Evolutionary conservation across 2,113 vertebrate genomes (phyloP).

Genomic region (Ceyx margarethae): DNA sequence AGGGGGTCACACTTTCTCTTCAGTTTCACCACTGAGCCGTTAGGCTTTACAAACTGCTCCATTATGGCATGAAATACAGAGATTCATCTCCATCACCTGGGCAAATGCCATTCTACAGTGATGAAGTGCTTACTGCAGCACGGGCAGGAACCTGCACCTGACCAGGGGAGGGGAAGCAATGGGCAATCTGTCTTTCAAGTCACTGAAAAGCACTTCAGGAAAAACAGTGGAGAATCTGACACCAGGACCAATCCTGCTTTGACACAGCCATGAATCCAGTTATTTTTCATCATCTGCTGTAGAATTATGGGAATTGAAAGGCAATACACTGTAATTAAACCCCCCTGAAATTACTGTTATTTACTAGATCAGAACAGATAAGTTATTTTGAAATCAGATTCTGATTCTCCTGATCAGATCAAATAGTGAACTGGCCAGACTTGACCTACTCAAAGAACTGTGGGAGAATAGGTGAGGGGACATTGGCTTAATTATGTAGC

Average conservation of each 20-base stretch:
- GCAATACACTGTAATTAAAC: not conserved
- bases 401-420: not conserved
- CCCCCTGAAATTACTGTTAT: not conserved
- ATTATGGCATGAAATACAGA: not conserved
- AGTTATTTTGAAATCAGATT: not conserved
- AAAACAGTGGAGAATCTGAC: not conserved
- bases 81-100: not conserved
- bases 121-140: not conserved
- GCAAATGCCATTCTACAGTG: not conserved
- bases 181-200: not conserved
- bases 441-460: not conserved
- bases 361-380: not conserved
- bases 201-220: not conserved
- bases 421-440: not conserved
- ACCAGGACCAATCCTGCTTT: not conserved
- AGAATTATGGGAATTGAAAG: not conserved
- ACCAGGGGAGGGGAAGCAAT: not conserved
- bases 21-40: not conserved
- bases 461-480: not conserved
- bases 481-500: not conserved
- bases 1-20: not conserved
- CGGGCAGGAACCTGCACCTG: not conserved
- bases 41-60: not conserved
- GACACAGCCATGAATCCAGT: not conserved
- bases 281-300: not conserved